Evolutionary conservation across 2,888 invertebrate species (phyloP), one percentile per base, ranked within the genome.

Genomic region (Lasioglossum oenotherae): DNA sequence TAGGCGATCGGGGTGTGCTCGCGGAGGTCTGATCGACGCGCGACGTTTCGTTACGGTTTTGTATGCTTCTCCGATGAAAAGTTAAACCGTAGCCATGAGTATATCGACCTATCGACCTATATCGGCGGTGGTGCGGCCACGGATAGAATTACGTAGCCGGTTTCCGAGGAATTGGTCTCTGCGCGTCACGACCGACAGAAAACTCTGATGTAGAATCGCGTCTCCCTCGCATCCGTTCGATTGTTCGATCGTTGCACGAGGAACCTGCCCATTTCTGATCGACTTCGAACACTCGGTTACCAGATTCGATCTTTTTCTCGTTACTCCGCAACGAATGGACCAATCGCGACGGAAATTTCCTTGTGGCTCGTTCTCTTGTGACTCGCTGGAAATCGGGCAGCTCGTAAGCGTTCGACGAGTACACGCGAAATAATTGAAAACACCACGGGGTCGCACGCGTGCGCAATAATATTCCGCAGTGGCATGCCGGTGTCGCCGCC

Each of bases 91-190:
- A 84, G 78, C 82, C 82, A 72, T 82, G 78, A 82, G 82, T 85
- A 83, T 83, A 84, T 84, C 84, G 84, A 81, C 81, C 84, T 84
- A 84, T 84, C 84, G 78, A 75, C 83, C 84, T 83, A 79, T 79
- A 79, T 83, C 69, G 31, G 12, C 23, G 23, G 19, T 46, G 12
- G 10, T 49, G 27, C 41, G 35, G 41, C 38, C 46, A 12, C 73
- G 16, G 27, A 74, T 77, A 83, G 53, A 77, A 73, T 60, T 57
- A 67, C 31, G 60, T 27, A 73, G 60, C 46, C 38, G 69, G 41
- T 38, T 41, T 71, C 69, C n/a, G 4, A 6, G 31, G 6, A 64
- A 64, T 31, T 31, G 64, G 31, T 6, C 64, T 6, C 64, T 6
- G 31, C 64, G 14, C 27, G 27, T 5, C 27, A 60, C 53, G 53